Base-by-base conservation (phyloP, 2,797 vertebrate species). In the Prionace glauca region DNA sequence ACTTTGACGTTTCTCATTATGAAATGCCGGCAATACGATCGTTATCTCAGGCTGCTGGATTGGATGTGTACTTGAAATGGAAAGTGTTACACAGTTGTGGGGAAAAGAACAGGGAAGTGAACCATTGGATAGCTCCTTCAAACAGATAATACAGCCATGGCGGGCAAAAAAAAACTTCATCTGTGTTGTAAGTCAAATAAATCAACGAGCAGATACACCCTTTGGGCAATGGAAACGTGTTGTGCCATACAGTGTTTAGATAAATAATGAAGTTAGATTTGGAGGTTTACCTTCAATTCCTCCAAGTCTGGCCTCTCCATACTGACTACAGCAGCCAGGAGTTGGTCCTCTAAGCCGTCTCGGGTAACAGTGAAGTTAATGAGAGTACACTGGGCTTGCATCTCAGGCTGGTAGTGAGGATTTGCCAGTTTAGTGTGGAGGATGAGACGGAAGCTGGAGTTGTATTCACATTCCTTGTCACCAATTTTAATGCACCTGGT, bases 321-420 rank as follows among this genome's bases (percentile, higher is more conserved):
- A 97, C 97, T 98, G 97, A 99, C 99, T 95, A 99, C 99, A 0
- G 98, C 97, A 0, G 99, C 99, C 50, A 99, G 97, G 95, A 99
- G 97, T 97, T 99, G 99, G 96, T 99, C 99, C 97, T 99, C 99
- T 96, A 99, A 97, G 24, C 99, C 99, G 0, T 98, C 98, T 5
- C 98, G 97, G 0, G 98, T 99, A 96, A 99, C 99, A 0, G 98
- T 99, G 97, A 99, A 99, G 96, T 99, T 98, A 96, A 99, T 98
- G 96, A 99, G 97, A 24, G 99, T 99, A 97, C 99, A 98, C 97
- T 99, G 99, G 4, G 99, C 99, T 97, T 99, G 99, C 96, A 99
- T 98, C 97, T 99, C 99, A 0, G 99, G 99, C 95, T 98, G 99
- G 97, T 99, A 99, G 96, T 99, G 99, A 18, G 99, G 99, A 96